Evolutionary conservation across 1,140 invertebrate genomes (phyloP), one percentile per base, ranked within the genome.

Genomic region (Laodelphax striatellus): DNA sequence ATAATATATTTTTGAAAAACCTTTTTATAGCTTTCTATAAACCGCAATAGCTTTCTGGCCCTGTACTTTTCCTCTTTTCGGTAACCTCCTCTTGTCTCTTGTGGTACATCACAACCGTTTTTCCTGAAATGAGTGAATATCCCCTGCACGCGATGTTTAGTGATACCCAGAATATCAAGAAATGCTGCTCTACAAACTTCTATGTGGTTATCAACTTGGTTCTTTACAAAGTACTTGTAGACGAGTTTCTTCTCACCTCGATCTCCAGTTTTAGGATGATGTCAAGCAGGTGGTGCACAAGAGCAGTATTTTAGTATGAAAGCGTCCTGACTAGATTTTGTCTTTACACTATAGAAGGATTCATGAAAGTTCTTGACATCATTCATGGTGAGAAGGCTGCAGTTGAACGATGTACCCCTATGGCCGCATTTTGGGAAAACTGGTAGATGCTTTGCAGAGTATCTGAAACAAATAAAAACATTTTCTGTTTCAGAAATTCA

Each of bases 341-440:
- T 55, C 41, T 55, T 55, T 55, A 55, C 54, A 55, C 54, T n/a
- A 38, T 55, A 55, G 54, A 55, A 55, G 41, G 54, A n/a, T 34
- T 11, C 28, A 38, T 55, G 54, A 38, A 31, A 55, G 28, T 55
- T 38, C 21, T 38, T 55, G 16, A 55, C 19, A 19, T 28, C 28
- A 16, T 24, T 38, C 54, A 28, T 55, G 41, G 21, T 34, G 24
- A 28, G 24, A 28, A 28, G 24, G 24, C 19, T 34, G 54, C 54
- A 55, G 28, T 34, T 24, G 28, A 34, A 34, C 24, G 28, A 34
- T 16, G 28, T 34, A 16, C 28, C 28, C 41, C 28, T 24, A 38
- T 55, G 54, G 16, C 54, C 54, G 19, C 21, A 55, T 24, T 24
- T 55, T n/a, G 21, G 54, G 41, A 34, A 55, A 24, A 55, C 28